Evolutionary conservation across 53 echinoderm and acorn worm species (phyloP).

Genomic region (Echinometra lucunter): DNA sequence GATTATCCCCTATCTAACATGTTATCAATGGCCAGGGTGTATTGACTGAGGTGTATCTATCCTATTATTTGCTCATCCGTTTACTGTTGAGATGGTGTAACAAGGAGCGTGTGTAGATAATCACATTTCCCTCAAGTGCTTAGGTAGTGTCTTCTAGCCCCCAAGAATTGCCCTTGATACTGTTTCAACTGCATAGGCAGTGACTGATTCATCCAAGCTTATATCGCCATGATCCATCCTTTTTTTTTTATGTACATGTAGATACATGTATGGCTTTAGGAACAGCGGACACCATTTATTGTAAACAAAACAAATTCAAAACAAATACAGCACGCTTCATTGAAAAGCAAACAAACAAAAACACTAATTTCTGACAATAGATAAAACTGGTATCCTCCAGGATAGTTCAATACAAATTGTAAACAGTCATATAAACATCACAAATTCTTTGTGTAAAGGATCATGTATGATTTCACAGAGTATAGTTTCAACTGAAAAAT

Average conservation of each 20-base stretch:
- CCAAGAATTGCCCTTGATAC: constrained; percentile 41
- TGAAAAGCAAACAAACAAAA: too few relatives aligned
- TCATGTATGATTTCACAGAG: too few relatives aligned
- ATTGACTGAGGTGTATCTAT: constrained; percentile 51
- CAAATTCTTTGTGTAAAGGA: too few relatives aligned
- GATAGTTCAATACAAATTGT: too few relatives aligned
- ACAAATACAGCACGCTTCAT: too few relatives aligned
- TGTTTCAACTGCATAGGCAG: neutral
- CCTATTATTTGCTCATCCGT: constrained; percentile 53
- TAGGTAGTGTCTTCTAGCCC: neutral
- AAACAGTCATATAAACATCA: too few relatives aligned
- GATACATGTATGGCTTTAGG: neutral
- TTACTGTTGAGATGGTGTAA: constrained; percentile 50
- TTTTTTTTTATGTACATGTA: neutral
- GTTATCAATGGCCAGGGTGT: constrained; percentile 52
- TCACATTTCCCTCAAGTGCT: constrained; percentile 28
- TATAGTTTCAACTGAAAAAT: too few relatives aligned
- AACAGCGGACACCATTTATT: too few relatives aligned
- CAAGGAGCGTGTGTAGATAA: constrained; percentile 4
- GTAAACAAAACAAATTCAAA: too few relatives aligned
- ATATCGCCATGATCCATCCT: neutral
- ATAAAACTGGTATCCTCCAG: too few relatives aligned
- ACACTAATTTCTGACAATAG: too few relatives aligned
- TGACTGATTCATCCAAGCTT: neutral
- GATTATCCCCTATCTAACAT: constrained; percentile 66